Conservation (phyloP, 2,113 vertebrate genomes). For the Chaenogobius annularis region DNA sequence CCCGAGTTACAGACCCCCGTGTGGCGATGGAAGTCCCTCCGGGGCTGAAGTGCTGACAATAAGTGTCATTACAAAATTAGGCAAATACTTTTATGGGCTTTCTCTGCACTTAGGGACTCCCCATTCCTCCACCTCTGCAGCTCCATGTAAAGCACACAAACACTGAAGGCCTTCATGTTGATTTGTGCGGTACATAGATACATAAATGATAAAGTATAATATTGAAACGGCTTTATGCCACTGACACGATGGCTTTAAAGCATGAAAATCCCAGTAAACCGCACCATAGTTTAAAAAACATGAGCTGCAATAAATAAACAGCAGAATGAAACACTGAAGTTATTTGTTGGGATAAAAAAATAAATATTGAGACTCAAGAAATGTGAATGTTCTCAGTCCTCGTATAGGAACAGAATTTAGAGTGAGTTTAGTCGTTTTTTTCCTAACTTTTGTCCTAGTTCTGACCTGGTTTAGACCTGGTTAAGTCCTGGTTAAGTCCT, state of each 20-base stretch:
- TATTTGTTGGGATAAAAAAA: no score
- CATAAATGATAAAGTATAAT: no score
- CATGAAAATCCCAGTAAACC: no score
- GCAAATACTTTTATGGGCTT: not conserved
- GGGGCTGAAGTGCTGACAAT: not conserved
- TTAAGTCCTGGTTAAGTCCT: not conserved
- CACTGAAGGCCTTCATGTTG: not conserved
- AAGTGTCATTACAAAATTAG: not conserved
- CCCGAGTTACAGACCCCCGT: not conserved
- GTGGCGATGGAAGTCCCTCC: not conserved
- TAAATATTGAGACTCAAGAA: no score
- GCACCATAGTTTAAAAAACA: no score
- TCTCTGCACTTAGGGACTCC: not conserved
- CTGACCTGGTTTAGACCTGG: not conserved
- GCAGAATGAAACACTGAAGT: no score
- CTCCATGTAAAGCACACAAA: not conserved
- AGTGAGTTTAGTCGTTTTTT: not conserved
- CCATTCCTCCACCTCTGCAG: not conserved
- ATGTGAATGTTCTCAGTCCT: no score
- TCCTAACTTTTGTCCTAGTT: not conserved
- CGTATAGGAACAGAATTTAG: no score
- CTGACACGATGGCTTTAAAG: no score
- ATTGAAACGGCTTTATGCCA: no score
- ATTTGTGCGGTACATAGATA: no score
- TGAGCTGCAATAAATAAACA: no score